Evolutionary conservation across 2,797 vertebrate species (phyloP).

Genomic region (Siniperca scherzeri): DNA sequence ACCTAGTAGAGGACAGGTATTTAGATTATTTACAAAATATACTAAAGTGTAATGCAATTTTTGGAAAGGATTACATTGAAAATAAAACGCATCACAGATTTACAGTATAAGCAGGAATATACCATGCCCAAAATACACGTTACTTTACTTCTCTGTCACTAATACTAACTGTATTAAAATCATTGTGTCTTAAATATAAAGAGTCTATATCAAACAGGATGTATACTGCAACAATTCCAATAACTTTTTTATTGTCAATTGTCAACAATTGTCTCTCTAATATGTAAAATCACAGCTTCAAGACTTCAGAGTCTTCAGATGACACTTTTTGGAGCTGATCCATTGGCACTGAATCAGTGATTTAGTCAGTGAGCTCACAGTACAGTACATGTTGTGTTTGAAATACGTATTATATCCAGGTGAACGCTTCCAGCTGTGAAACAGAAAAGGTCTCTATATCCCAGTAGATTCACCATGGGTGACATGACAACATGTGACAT

Average conservation of each 20-base stretch:
- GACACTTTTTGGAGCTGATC: background rate
- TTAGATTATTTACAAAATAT: background rate
- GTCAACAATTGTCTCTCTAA: background rate
- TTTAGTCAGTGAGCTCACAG: background rate
- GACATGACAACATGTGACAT: conserved; percentile 1
- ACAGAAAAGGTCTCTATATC: background rate
- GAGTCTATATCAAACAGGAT: background rate
- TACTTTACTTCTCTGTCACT: background rate
- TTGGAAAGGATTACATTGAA: background rate
- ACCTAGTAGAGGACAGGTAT: background rate
- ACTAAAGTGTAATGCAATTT: background rate
- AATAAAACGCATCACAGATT: background rate
- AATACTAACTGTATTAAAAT: conserved; percentile 3
- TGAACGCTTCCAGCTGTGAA: background rate
- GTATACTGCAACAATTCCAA: background rate
- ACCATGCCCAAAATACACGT: background rate
- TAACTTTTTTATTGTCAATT: background rate
- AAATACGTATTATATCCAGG: background rate
- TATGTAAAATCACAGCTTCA: background rate
- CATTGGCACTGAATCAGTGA: background rate
- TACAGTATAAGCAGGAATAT: background rate
- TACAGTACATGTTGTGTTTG: background rate
- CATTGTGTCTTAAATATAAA: background rate
- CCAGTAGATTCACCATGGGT: background rate
- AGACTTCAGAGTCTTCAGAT: background rate